Evolutionary conservation across 2,797 vertebrate genomes (phyloP), one percentile per base, ranked within the genome.

Genomic region (Philypnodon macrostomus): DNA sequence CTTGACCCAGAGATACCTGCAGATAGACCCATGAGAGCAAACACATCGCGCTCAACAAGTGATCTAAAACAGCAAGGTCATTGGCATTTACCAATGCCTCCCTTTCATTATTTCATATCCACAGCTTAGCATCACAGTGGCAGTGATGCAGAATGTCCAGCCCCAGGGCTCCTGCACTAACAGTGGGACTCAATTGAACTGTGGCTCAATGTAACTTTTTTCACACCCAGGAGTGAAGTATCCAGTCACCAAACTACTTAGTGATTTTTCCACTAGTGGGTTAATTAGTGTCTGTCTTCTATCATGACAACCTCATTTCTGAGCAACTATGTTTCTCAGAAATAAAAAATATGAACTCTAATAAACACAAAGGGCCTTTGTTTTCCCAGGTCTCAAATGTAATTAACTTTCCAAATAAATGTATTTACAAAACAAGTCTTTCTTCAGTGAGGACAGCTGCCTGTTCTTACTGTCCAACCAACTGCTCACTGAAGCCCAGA

Each of bases 211-310:
- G 32, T 42, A 64, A 60, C 47, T 67, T 37, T 65, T 50, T 62
- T 64, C 51, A 68, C 41, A 50, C 51, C 61, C 66, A 65, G 29
- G 51, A 75, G 60, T 49, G 59, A 75, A 80, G 60, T 55, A 66
- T 33, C 55, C 57, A 64, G 61, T 47, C 29, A 58, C 56, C 61
- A 47, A 70, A 60, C 51, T 37, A 53, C 35, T 46, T 63, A 87
- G 58, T 63, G 86, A 89, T 89, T 85, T 88, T 88, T 89, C 86
- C 86, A 75, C 67, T 24, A 47, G 53, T 8, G 15, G 53, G 35
- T 73, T 78, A 51, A 67, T 79, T 47, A 78, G 67, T 23, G 17
- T 53, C 41, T n/a, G 56, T 46, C 49, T 26, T 49, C 57, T 30
- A 58, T 55, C 21, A 36, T 31, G 36, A 21, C 35, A 46, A 36